A percentile compares a stretch with the other conserved stretches of the same genome.
These are phyloP conservation scores for Dicycla oo DNA, from an alignment of 2,888 invertebrate genomes.

Conservation along the genomic window DNA sequence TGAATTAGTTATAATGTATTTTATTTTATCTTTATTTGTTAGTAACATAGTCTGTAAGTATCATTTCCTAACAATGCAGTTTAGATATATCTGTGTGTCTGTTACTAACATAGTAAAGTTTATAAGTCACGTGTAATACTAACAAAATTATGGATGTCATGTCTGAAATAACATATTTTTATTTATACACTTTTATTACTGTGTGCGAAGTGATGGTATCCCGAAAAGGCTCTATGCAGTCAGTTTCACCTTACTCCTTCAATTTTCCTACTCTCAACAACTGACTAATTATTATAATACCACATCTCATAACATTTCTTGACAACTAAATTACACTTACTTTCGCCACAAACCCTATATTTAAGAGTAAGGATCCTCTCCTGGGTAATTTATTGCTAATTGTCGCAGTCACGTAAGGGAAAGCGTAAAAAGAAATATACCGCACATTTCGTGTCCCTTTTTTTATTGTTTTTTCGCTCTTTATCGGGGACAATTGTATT, in stretches of 20 bases:
- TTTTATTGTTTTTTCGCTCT: slow-evolving; percentile 47
- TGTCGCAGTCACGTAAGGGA: slow-evolving; percentile 46
- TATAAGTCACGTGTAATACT: no score
- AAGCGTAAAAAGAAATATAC: slow-evolving; percentile 44
- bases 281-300: slow-evolving; percentile 13
- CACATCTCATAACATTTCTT: not conserved
- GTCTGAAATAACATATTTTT: no score
- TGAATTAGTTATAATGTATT: no score
- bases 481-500: slow-evolving; percentile 46
- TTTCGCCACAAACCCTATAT: slow-evolving; percentile 4
- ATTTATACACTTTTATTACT: not conserved
- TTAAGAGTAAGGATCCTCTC: slow-evolving; percentile 24
- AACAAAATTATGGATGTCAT: no score
- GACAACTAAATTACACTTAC: slow-evolving; percentile 25
- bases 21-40: no score
- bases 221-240: not conserved
- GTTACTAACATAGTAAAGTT: no score
- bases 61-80: no score
- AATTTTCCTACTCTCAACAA: not conserved
- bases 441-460: slow-evolving; percentile 38
- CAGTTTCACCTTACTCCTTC: not conserved
- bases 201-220: not conserved
- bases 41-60: no score
- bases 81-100: no score
- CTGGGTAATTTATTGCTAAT: slow-evolving; percentile 45